Base-by-base conservation (phyloP, 1,140 invertebrate genomes). In the Drosophila lacertosa region DNA sequence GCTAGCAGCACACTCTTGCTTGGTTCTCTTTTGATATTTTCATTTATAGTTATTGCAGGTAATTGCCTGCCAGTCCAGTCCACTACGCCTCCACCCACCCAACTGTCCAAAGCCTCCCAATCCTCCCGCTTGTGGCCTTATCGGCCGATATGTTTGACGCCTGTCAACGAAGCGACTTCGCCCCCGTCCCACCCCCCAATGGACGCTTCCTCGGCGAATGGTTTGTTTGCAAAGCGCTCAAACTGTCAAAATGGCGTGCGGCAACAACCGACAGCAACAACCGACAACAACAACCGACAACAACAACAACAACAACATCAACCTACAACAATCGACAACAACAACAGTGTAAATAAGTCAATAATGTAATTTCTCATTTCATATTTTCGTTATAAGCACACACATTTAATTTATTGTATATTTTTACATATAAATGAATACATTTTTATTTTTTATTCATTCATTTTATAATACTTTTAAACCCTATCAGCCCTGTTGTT, bases 281-380 rank as follows among this genome's bases (percentile, higher is more conserved):
- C 26, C 13, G 40, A 24, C 13, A 39, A 54, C 67, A 58, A 45
- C 39, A 69, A 69, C 40, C 35, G 33, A 68, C 45, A 54, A 47
- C 24, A 63, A 51, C 59, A 77, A 45, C 29, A 64, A 66, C 44
- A 48, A 32, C n/a, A n/a, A n/a, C n/a, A n/a, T n/a, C n/a, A n/a
- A n/a, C n/a, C n/a, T n/a, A n/a, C n/a, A n/a, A n/a, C n/a, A n/a
- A n/a, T n/a, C 39, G 60, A 69, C 63, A 60, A 60, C 37, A 64
- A 57, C 57, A 64, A 51, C 39, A 33, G 53, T 72, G 75, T 77
- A 74, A 73, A 65, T 82, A 68, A 82, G 78, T 82, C 78, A 82
- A 82, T 82, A 83, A 83, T 82, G 70, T 83, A 82, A 82, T 82
- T 82, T 74, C 79, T 70, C 64, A 58, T 78, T 83, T 83, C 74